phyloP scores from a whole-genome alignment of 2,888 invertebrate genomes.

The Pterostichus niger region DNA sequence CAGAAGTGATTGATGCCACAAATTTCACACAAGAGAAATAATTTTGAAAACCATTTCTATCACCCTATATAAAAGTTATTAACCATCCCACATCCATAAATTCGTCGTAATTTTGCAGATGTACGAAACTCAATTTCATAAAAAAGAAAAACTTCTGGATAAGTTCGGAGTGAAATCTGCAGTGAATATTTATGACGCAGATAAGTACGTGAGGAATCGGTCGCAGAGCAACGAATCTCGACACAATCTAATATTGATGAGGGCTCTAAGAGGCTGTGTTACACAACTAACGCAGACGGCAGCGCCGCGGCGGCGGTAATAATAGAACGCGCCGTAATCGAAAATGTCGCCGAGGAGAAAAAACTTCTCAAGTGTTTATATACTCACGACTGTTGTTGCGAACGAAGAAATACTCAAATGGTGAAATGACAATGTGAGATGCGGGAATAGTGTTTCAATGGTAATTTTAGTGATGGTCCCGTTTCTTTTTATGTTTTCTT shows the following conservation, averaged over 20 bases:
- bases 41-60: too few species aligned
- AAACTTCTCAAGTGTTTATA: constrained; percentile 20
- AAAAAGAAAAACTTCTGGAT: constrained; percentile 51
- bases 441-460: constrained; percentile 33
- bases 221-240: constrained; percentile 53
- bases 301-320: not conserved
- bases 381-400: not conserved
- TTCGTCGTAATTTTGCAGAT: constrained; percentile 40
- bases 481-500: constrained; percentile 30
- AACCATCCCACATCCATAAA: constrained; percentile 9
- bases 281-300: constrained; percentile 26
- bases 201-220: constrained; percentile 62
- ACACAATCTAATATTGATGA: constrained; percentile 64
- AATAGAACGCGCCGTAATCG: constrained; percentile 37
- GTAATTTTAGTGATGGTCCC: constrained; percentile 28
- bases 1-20: too few species aligned
- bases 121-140: constrained; percentile 62
- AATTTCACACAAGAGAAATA: too few species aligned
- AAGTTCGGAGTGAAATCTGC: constrained; percentile 58
- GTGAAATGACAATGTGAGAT: constrained; percentile 36
- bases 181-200: constrained; percentile 60
- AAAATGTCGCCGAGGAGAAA: constrained; percentile 30
- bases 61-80: constrained; percentile 7
- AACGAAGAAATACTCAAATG: constrained; percentile 22
- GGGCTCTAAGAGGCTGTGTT: constrained; percentile 43